Percentiles rank a stretch among this genome's conserved stretches.
These are phyloP conservation scores for Rosalia funebris DNA, from an alignment of 2,888 invertebrate genomes.

Conservation along the genomic window DNA sequence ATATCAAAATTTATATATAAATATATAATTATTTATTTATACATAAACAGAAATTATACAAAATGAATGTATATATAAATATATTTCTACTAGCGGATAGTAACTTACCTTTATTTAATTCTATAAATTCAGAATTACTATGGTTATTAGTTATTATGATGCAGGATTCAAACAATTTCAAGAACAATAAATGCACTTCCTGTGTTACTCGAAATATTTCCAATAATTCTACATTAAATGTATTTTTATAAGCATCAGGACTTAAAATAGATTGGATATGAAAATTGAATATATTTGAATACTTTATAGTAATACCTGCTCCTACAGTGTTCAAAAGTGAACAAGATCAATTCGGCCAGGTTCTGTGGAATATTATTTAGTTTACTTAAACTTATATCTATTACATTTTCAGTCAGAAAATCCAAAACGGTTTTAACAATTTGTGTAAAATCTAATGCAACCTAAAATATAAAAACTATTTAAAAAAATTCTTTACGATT, in stretches of 20 bases:
- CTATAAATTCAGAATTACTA: conserved; percentile 29
- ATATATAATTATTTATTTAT: no score
- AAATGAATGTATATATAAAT: no score
- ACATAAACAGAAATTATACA: no score
- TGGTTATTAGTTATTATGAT: conserved; percentile 26
- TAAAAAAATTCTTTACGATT: background rate
- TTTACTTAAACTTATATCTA: conserved; percentile 19
- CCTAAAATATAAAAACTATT: conserved; percentile 36
- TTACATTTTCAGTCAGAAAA: conserved; percentile 28
- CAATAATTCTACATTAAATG: conserved; percentile 47
- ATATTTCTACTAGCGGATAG: no score
- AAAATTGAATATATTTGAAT: background rate
- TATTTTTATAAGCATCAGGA: conserved; percentile 44
- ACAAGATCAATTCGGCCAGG: conserved; percentile 33
- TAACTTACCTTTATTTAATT: conserved; percentile 45
- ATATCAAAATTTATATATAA: no score
- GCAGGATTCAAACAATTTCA: conserved; percentile 44
- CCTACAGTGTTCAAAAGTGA: conserved; percentile 44
- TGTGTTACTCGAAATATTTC: conserved; percentile 48
- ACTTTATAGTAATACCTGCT: conserved; percentile 37
- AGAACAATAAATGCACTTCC: conserved; percentile 44
- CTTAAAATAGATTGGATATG: conserved; percentile 46
- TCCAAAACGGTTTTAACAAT: conserved; percentile 38
- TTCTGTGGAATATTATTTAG: conserved; percentile 32
- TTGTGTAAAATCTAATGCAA: conserved; percentile 41